Conservation (phyloP, 2,888 invertebrate species). For the Dryococelus australis region DNA sequence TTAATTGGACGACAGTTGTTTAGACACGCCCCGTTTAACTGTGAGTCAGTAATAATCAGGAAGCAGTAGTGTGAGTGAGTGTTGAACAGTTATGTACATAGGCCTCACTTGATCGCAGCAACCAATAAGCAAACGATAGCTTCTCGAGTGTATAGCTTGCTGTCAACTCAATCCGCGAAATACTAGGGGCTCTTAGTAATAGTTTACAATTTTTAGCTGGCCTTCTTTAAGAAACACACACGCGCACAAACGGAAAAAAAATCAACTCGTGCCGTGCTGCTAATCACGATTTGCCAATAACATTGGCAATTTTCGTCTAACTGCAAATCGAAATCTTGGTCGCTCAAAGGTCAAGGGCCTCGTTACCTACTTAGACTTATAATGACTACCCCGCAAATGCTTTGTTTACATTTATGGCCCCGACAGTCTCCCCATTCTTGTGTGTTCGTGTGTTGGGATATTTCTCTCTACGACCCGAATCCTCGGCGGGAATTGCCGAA, state of each 20-base stretch:
- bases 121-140: no score
- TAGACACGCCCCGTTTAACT: no score
- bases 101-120: no score
- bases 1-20: no score
- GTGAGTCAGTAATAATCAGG: no score
- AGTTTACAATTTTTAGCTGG: no score
- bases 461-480: neutral
- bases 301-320: neutral
- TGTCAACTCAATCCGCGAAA: no score
- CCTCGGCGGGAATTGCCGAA: neutral
- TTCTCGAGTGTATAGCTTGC: no score
- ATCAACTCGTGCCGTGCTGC: neutral
- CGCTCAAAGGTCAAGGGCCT: neutral
- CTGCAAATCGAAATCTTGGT: neutral
- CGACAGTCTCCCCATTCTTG: neutral
- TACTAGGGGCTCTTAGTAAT: no score
- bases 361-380: neutral
- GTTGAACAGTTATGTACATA: no score
- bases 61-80: no score
- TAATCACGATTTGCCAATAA: constrained; percentile 1
- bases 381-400: neutral
- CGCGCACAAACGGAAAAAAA: neutral
- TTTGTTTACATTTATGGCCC: neutral
- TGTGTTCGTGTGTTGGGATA: neutral
- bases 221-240: neutral